Conservation (phyloP, 2,113 vertebrate genomes). For the Rhinolophus ferrumequinum region DNA sequence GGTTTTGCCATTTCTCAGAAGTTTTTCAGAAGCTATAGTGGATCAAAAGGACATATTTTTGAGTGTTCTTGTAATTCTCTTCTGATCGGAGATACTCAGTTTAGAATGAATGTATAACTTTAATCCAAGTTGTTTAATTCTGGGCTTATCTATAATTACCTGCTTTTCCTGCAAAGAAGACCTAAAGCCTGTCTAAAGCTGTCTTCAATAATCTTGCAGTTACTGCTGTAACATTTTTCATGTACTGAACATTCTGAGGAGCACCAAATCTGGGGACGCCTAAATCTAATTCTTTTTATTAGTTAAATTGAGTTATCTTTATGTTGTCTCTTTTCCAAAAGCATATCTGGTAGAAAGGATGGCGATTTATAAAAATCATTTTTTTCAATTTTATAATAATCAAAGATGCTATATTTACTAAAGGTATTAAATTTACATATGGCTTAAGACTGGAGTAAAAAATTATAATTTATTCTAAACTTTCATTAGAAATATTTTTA, state of each 20-base stretch:
- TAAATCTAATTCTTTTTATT: neutral
- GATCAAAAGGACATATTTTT: neutral
- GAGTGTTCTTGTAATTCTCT: neutral
- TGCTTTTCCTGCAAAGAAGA: neutral
- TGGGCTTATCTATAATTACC: neutral
- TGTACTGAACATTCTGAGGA: neutral
- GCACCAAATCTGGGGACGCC: neutral
- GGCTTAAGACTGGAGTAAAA: neutral
- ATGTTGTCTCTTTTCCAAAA: neutral
- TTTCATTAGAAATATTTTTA: neutral
- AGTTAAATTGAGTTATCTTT: neutral
- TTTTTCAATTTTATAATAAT: neutral
- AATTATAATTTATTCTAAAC: neutral
- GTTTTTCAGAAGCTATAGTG: neutral
- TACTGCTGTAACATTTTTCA: neutral
- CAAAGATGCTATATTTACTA: neutral
- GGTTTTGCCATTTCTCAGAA: neutral
- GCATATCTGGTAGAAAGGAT: neutral
- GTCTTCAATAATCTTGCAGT: neutral
- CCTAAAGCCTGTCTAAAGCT: neutral
- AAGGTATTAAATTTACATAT: neutral
- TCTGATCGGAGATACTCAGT: neutral
- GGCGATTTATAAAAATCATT: neutral
- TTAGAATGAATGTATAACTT: neutral
- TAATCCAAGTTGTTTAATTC: neutral